These are phyloP conservation scores for Acestrorhynchus altus DNA, from an alignment of 2,797 vertebrate species.

Conservation along the genomic window DNA sequence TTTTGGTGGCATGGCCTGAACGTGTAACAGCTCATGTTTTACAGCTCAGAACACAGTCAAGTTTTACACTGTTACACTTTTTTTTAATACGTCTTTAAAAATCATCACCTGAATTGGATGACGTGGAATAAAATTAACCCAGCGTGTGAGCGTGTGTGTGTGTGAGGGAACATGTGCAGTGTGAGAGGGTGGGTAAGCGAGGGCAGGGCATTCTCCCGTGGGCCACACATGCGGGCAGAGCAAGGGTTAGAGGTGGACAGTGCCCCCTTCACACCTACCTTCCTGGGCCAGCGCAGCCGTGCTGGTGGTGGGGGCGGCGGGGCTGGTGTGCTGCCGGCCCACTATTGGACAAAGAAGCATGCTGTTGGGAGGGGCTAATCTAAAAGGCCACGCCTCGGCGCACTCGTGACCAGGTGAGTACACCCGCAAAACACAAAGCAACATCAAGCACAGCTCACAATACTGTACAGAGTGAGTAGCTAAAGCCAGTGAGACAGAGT, in stretches of 20 bases:
- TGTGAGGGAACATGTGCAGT: slow-evolving; percentile 39
- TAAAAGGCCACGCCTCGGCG: slow-evolving; percentile 51
- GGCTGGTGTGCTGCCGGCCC: slow-evolving; percentile 95
- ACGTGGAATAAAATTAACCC: slow-evolving; percentile 17
- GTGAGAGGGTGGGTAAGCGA: slow-evolving; percentile 64
- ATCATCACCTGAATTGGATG: slow-evolving; percentile 17
- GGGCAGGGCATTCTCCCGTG: slow-evolving; percentile 63
- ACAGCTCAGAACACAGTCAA: too few species aligned
- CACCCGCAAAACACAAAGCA: slow-evolving; percentile 40
- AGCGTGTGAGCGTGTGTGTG: slow-evolving; percentile 31
- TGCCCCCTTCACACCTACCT: slow-evolving; percentile 83
- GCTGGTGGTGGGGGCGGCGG: slow-evolving; percentile 90
- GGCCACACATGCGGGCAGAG: slow-evolving; percentile 74
- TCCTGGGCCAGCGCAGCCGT: slow-evolving; percentile 92
- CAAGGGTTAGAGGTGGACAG: slow-evolving; percentile 66
- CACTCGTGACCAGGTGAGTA: slow-evolving; percentile 32
- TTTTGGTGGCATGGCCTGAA: too few species aligned
- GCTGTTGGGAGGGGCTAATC: slow-evolving; percentile 79
- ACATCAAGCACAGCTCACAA: slow-evolving; percentile 36
- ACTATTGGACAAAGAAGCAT: slow-evolving; percentile 91
- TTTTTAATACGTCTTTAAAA: too few species aligned
- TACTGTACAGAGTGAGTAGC: slow-evolving; percentile 14
- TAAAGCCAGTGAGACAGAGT: background rate
- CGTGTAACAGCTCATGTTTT: too few species aligned
- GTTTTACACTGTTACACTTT: too few species aligned